A percentile compares a stretch with the other conserved stretches of the same genome.
Conservation (phyloP, 2,797 vertebrate species). For the Tokudaia muenninki region DNA sequence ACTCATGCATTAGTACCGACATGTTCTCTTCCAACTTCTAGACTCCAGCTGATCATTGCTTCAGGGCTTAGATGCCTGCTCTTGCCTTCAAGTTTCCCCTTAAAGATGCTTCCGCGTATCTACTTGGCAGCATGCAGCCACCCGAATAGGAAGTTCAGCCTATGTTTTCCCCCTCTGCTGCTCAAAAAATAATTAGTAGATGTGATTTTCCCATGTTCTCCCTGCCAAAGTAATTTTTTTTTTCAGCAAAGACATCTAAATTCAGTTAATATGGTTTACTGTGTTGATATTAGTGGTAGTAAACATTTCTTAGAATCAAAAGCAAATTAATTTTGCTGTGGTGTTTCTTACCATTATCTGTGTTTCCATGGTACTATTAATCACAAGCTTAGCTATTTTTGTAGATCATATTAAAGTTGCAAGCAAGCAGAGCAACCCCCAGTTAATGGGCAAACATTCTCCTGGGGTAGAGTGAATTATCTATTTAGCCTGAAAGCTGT, state of each 20-base stretch:
- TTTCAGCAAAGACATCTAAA: conserved; percentile 30
- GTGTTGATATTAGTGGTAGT: conserved; percentile 20
- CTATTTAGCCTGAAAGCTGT: not conserved
- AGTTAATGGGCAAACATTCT: conserved; percentile 24
- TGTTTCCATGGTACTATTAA: conserved; percentile 74
- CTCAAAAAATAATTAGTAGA: conserved; percentile 5
- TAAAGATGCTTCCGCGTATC: not conserved
- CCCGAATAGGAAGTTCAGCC: not conserved
- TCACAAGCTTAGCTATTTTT: conserved; percentile 39
- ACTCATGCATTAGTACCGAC: not conserved
- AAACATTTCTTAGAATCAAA: conserved; percentile 50
- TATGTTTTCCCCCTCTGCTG: not conserved
- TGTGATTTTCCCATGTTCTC: conserved; percentile 31
- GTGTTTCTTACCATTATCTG: conserved; percentile 39
- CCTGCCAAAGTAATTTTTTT: conserved; percentile 51
- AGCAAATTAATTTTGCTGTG: conserved; percentile 53
- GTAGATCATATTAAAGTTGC: conserved; percentile 25
- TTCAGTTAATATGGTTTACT: conserved; percentile 51
- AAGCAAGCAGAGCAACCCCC: conserved; percentile 21
- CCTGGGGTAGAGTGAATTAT: not conserved
- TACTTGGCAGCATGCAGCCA: conserved; percentile 32
- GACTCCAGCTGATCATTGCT: not conserved
- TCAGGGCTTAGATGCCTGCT: conserved; percentile 29
- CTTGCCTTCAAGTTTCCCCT: conserved; percentile 21
- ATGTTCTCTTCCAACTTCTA: conserved; percentile 11